A percentile compares a stretch with the other conserved stretches of the same genome.
Evolutionary conservation across 2,888 invertebrate species (phyloP).

Genomic region (Euplexia lucipara): DNA sequence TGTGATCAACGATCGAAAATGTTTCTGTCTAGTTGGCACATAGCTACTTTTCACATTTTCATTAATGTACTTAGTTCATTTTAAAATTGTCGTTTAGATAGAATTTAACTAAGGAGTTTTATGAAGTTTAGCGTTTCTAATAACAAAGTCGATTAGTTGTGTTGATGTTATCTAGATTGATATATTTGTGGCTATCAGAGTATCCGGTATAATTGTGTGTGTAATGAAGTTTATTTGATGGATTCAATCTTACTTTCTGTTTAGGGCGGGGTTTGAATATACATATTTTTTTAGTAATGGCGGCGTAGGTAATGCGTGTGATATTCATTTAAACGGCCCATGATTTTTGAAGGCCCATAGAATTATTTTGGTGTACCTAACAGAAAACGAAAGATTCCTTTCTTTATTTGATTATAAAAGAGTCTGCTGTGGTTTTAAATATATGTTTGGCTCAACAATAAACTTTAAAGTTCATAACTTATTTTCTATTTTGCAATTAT

Average conservation of each 20-base stretch:
- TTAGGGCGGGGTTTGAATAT: conserved; percentile 35
- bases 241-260: conserved; percentile 41
- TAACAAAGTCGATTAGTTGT: conserved; percentile 57
- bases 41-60: conserved; percentile 28
- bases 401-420: no score
- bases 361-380: no score
- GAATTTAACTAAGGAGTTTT: background rate
- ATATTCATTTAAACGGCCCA: background rate
- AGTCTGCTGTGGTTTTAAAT: no score
- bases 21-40: conserved; percentile 56
- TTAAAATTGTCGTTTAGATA: background rate
- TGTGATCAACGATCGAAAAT: conserved; percentile 70
- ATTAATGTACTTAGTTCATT: background rate
- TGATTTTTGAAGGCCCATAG: background rate
- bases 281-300: conserved; percentile 25
- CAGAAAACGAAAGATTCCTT: no score
- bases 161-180: conserved; percentile 62
- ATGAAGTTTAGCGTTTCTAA: conserved; percentile 47
- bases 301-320: background rate
- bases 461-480: no score
- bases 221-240: conserved; percentile 58
- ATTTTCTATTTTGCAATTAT: no score
- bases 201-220: conserved; percentile 58
- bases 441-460: no score
- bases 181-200: conserved; percentile 54